Conservation (phyloP, 2,797 vertebrate genomes). For the Gadopsis marmoratus region DNA sequence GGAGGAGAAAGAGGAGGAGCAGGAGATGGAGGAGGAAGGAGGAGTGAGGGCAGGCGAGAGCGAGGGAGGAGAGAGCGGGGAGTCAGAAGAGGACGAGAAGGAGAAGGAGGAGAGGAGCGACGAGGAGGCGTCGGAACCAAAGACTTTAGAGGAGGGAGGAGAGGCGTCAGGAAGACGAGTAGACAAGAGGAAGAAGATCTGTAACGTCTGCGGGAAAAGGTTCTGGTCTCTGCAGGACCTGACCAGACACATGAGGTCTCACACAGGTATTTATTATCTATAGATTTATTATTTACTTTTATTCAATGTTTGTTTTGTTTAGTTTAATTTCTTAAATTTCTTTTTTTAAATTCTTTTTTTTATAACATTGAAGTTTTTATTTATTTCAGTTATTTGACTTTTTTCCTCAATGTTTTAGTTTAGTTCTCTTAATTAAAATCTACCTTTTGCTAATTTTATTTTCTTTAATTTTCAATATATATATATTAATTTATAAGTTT, state of each 20-base stretch:
- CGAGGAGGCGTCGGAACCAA: conserved; percentile 89
- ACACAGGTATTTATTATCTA: conserved; percentile 84
- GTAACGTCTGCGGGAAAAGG: conserved; percentile 93
- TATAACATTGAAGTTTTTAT: not conserved
- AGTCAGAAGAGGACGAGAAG: conserved; percentile 62
- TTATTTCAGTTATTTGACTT: too few species aligned
- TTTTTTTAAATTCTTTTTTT: not conserved
- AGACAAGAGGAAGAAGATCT: conserved; percentile 98
- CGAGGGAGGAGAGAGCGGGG: conserved; percentile 66
- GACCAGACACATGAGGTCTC: conserved; percentile 97
- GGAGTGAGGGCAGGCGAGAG: conserved; percentile 80
- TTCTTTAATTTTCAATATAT: too few species aligned
- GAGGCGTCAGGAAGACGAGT: conserved; percentile 77
- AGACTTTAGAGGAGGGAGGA: conserved; percentile 84
- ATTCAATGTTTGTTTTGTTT: too few species aligned
- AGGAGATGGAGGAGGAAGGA: conserved; percentile 73
- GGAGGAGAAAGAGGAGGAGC: conserved; percentile 68
- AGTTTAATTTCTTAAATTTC: too few species aligned
- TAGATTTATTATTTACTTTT: too few species aligned
- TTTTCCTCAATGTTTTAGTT: too few species aligned
- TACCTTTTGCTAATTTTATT: too few species aligned
- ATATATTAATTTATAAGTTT: not conserved
- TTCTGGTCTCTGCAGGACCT: conserved; percentile 99
- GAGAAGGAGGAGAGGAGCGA: conserved; percentile 90
- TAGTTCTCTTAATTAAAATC: too few species aligned